phyloP scores from a whole-genome alignment of 2,113 vertebrate genomes.

The Indri indri region DNA sequence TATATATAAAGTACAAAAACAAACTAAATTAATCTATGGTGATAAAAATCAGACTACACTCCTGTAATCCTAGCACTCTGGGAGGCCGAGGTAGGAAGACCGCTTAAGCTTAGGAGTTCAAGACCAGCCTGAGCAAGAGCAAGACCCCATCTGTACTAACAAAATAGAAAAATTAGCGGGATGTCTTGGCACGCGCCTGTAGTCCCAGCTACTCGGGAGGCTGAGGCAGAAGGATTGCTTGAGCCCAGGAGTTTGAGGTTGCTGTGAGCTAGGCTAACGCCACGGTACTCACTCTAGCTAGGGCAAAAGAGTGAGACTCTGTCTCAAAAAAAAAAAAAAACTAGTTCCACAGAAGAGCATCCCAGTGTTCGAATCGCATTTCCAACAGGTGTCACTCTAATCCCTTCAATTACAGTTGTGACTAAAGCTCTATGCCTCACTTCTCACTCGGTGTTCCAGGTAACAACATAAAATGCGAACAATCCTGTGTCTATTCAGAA shows the following conservation, averaged over 20 bases:
- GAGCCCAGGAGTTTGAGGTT: no score
- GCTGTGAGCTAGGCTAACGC: no score
- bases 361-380: background rate
- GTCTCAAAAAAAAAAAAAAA: background rate
- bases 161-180: no score
- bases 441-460: background rate
- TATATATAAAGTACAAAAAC: background rate
- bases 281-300: fast-evolving
- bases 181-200: no score
- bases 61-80: no score
- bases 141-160: no score
- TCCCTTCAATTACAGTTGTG: background rate
- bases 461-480: background rate
- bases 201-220: no score
- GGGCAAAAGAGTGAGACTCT: no score
- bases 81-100: no score
- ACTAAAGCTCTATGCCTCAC: background rate
- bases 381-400: constrained; percentile 15
- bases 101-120: no score
- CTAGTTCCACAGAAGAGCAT: background rate
- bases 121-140: no score
- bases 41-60: background rate
- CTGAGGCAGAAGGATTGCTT: no score
- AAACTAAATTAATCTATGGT: background rate
- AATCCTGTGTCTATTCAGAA: background rate